Base-by-base conservation (phyloP, 2,888 invertebrate genomes). In the Agrotis ipsilon region DNA sequence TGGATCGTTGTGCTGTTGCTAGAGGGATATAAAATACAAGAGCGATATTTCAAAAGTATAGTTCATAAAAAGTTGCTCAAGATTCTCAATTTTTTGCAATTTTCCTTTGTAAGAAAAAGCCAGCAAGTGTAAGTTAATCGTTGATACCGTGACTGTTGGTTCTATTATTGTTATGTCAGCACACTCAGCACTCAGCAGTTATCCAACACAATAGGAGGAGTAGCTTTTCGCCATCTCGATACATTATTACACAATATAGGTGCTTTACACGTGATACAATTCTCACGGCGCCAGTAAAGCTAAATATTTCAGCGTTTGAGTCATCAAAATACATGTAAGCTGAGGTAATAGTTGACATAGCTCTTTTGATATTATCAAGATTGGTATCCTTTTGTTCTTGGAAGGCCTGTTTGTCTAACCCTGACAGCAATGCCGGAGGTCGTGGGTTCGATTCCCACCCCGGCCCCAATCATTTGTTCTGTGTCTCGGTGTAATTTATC, bases 211-310 rank as follows among this genome's bases (percentile, higher is more conserved):
- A 75, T 75, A 39, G 32, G 32, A 19, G 46, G 51, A 58, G 19
- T 59, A 72, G 32, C 48, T 63, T 63, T 63, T 52, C 48, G 32
- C 64, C 32, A 78, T 62, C 63, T 19, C 43, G 46, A 32, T 78
- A 78, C 78, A 73, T 58, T 62, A 52, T 63, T 62, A 78, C 52
- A 58, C 48, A 58, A 51, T 58, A 45, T 24, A 48, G 3, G 55
- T 55, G 18, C 54, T 13, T 54, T n/a, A 61, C 71, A 57, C 72
- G 24, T 62, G 51, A 43, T 48, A 52, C 32, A 78, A 75, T 72
- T 78, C 74, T 59, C 74, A 75, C 79, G 64, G 19, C 48, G 57
- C 62, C 46, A 43, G 21, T 72, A 24, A 48, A 72, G 27, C 39
- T 39, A 39, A 39, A 52, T 52, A 73, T 78, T 58, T 32, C 19